A percentile compares a stretch with the other conserved stretches of the same genome.
Evolutionary conservation across 2,113 vertebrate species (phyloP).

Genomic region (Pagrus major): DNA sequence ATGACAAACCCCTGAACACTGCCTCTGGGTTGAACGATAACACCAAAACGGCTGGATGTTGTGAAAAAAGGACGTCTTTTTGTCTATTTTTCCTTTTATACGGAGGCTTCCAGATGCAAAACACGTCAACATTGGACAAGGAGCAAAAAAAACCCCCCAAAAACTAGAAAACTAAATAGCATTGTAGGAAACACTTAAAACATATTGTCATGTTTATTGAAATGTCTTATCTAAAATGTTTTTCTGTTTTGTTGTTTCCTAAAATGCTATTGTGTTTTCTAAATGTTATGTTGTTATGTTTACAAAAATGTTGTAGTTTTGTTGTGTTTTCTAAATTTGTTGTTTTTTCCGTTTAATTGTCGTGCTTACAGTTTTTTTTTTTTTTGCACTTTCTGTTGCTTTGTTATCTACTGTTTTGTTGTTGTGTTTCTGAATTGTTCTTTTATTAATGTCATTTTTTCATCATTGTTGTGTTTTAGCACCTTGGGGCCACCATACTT

Average conservation of each 20-base stretch:
- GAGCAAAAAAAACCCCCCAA: neutral
- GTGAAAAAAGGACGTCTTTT: neutral
- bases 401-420: neutral
- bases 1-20: conserved; percentile 42
- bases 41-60: neutral
- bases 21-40: conserved; percentile 14
- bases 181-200: neutral
- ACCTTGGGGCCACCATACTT: neutral
- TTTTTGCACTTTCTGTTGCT: no score
- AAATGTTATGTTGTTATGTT: no score
- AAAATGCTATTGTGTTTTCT: neutral
- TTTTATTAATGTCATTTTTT: neutral
- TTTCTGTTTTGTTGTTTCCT: neutral
- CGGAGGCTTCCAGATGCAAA: neutral
- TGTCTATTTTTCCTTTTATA: neutral
- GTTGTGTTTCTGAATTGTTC: neutral
- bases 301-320: neutral
- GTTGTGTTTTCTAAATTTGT: neutral
- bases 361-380: no score
- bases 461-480: neutral
- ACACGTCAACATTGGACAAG: neutral
- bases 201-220: no score
- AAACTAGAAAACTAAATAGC: neutral
- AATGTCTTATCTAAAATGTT: neutral
- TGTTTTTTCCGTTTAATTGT: neutral